phyloP scores from a whole-genome alignment of 37 sponge, comb jelly and placozoan species.

The Bolinopsis microptera region DNA sequence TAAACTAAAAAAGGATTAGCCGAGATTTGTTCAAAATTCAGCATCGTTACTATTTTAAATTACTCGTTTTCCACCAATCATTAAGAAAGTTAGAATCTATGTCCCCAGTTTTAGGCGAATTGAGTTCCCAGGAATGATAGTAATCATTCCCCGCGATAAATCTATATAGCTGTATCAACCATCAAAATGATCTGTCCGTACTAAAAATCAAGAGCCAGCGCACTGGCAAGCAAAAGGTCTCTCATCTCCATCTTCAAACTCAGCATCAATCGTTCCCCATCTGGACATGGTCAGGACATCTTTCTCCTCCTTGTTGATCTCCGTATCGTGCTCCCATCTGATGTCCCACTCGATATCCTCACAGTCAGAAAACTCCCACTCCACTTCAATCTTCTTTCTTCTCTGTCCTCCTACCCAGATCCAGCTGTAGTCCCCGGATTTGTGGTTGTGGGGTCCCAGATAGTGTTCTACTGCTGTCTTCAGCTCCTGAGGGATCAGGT shows the following conservation, averaged over 20 bases:
- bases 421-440: neutral
- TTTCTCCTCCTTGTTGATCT: neutral
- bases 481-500: neutral
- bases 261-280: neutral
- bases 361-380: neutral
- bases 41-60: too few relatives aligned
- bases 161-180: too few relatives aligned
- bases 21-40: too few relatives aligned
- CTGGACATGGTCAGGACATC: neutral
- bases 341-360: constrained; percentile 33
- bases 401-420: constrained; percentile 46
- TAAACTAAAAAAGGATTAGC: too few relatives aligned
- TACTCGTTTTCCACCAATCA: too few relatives aligned
- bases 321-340: neutral
- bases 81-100: too few relatives aligned
- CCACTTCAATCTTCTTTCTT: neutral
- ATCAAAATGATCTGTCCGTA: too few relatives aligned
- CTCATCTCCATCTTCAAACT: neutral
- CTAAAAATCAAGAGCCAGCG: neutral
- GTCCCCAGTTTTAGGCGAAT: too few relatives aligned
- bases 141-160: too few relatives aligned
- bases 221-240: constrained; percentile 55
- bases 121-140: too few relatives aligned
- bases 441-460: neutral
- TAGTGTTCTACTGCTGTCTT: neutral